Evolutionary conservation across 2,797 vertebrate species (phyloP).

Genomic region (Eulemur mongoz): DNA sequence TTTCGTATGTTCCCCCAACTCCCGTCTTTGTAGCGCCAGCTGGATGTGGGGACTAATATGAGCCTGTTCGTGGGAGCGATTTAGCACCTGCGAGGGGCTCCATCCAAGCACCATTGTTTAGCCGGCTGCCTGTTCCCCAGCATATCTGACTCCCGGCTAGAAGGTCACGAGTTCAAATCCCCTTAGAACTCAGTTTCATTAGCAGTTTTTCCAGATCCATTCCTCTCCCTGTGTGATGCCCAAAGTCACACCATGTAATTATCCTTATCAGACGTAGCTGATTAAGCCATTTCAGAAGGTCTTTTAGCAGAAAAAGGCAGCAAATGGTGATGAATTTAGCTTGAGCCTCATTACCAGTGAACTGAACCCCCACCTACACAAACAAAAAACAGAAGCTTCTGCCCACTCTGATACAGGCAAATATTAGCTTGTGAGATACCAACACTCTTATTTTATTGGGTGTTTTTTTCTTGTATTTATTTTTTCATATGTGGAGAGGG

Average conservation of each 20-base stretch:
- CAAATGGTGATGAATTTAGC: constrained; percentile 42
- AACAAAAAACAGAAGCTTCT: neutral
- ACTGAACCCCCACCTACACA: neutral
- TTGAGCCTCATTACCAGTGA: neutral
- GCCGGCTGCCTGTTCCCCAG: neutral
- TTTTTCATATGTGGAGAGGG: neutral
- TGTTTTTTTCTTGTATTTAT: neutral
- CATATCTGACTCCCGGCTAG: neutral
- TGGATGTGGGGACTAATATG: neutral
- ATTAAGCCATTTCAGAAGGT: constrained; percentile 45
- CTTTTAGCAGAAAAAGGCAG: constrained; percentile 25
- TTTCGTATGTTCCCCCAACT: rapidly evolving
- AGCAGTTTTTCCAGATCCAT: neutral
- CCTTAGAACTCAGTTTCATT: constrained; percentile 41
- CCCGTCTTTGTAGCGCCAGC: neutral
- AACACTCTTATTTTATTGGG: neutral
- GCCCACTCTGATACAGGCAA: neutral
- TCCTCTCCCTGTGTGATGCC: constrained; percentile 53
- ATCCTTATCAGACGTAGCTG: constrained; percentile 52
- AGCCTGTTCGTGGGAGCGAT: constrained; percentile 4
- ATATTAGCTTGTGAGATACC: neutral
- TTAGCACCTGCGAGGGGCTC: neutral
- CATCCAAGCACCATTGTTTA: neutral
- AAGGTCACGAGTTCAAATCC: constrained; percentile 52
- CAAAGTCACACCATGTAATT: constrained; percentile 65